Evolutionary conservation across 2,888 invertebrate species (phyloP).

Genomic region (Leptopterna dolabrata): DNA sequence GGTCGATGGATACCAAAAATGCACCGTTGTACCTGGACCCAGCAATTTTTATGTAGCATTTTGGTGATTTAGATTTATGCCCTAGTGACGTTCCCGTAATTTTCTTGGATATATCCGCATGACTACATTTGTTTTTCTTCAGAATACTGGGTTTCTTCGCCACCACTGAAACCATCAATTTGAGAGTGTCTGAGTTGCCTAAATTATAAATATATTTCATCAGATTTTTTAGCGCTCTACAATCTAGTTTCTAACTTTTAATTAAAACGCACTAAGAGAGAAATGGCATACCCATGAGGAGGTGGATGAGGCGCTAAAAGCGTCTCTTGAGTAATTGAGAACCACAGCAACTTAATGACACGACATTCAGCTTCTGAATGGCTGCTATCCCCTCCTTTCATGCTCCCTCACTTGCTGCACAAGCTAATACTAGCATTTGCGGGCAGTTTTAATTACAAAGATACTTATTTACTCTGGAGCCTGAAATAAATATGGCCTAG

Average conservation of each 20-base stretch:
- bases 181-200: too few relatives aligned
- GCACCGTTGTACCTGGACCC: slow-evolving; percentile 10
- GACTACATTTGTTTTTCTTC: neutral
- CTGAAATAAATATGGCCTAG: too few relatives aligned
- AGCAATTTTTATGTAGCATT: slow-evolving; percentile 11
- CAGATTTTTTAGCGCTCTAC: too few relatives aligned
- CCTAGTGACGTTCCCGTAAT: neutral
- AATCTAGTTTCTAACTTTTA: neutral
- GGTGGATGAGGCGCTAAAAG: neutral
- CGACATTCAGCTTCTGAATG: neutral
- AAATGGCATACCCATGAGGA: neutral
- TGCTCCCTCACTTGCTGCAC: neutral
- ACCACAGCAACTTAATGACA: neutral
- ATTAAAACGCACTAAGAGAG: neutral
- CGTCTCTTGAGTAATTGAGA: neutral
- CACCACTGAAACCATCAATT: neutral
- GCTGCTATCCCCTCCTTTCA: neutral
- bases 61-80: neutral
- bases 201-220: too few relatives aligned
- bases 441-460: neutral
- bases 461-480: too few relatives aligned
- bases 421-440: neutral
- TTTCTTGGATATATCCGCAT: neutral
- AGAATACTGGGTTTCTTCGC: neutral
- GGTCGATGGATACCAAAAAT: neutral